Conservation (phyloP, 2,113 vertebrate genomes). For the Mugil cephalus region DNA sequence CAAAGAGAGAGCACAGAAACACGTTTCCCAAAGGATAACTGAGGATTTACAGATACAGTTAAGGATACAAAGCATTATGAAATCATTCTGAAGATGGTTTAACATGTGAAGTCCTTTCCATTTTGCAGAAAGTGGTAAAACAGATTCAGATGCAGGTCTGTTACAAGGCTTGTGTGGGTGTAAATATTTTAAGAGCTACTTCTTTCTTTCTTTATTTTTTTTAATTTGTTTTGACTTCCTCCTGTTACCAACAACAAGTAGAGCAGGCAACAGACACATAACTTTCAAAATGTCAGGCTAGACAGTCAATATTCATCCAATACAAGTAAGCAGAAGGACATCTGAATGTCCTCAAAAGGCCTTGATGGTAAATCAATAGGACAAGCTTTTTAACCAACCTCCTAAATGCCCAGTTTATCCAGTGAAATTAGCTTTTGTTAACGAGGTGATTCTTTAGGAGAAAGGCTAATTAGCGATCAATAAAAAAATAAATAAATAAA, state of each 20-base stretch:
- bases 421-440: background rate
- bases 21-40: background rate
- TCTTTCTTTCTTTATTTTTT: too few species aligned
- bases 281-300: background rate
- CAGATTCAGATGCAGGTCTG: background rate
- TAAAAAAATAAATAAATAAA: too few species aligned
- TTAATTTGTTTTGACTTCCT: background rate
- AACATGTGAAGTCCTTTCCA: background rate
- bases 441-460: background rate
- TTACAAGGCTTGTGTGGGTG: too few species aligned
- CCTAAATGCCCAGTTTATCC: background rate
- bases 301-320: background rate
- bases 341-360: background rate
- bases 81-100: background rate
- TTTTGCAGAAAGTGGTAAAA: background rate
- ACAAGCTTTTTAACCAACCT: background rate
- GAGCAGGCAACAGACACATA: background rate
- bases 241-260: background rate
- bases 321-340: background rate
- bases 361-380: background rate
- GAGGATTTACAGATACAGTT: constrained; percentile 7
- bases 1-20: background rate
- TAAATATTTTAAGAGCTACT: too few species aligned
- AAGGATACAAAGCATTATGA: background rate
- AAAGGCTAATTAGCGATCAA: background rate